Base-by-base conservation (phyloP, 1,140 invertebrate genomes). In the Eriosoma lanigerum region DNA sequence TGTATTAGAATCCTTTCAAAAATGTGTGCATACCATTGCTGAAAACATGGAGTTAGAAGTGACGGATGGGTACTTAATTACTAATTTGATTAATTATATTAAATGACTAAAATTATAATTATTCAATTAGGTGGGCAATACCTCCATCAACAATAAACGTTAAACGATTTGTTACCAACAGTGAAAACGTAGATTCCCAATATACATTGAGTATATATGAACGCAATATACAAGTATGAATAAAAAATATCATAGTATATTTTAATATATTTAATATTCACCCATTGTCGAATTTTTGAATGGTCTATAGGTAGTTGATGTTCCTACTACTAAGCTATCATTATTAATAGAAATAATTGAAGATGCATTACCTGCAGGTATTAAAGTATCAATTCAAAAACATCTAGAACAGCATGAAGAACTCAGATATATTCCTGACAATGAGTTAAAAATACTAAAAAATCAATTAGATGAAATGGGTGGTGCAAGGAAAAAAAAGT, bases 1-100 rank as follows among this genome's bases (percentile, higher is more conserved):
- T 15, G 83, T 93, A 13, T 84, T 97, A 60, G 94, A 97, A 87
- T 90, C 86, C 83, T 96, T 90, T 84, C 93, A 93, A 85, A 90
- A 89, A 83, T 92, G 92, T 84, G 87, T 96, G 68, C 90, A 95
- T 83, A 89, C 89, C 83, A 85, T 93, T 82, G 90, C 92, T 46
- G 89, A 91, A 83, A 87, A 89, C 70, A 88, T 96, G 87, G 91
- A 92, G 48, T 85, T 96, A 80, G 90, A 93, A 83, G 89, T 95
- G 48, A 90, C 92, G 82, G 90, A 94, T 76, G 88, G 91, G 92
- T 93, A 86, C 3, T 38, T n/a, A n/a, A 85, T 84, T 84, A 60
- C 10, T 81, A 68, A 72, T 46, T 54, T 81, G 1, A 72, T 29
- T n/a, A 15, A 4, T 72, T 72, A 12, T 50, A 13, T n/a, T 0